Base-by-base conservation (phyloP, 2,888 invertebrate species). In the Tribolium freemani region DNA sequence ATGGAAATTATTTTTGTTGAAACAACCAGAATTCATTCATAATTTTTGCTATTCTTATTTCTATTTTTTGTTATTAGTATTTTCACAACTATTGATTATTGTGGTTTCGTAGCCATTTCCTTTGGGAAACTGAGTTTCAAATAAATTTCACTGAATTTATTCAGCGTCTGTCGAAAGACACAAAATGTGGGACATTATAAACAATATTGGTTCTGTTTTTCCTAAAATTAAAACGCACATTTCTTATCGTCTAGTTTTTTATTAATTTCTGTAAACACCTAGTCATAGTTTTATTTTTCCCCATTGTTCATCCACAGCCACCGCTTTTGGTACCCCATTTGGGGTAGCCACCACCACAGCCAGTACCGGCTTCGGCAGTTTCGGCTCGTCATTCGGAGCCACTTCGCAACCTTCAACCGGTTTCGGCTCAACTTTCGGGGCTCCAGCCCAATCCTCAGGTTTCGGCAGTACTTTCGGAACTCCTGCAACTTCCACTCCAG, bases 291-390 rank as follows among this genome's bases (percentile, higher is more conserved):
- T 45, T 45, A 20, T 20, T n/a, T 54, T 53, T 38, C 8, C 3
- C 8, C 8, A 38, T 6, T 38, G 8, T 38, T 38, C 9, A 38
- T 38, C 38, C 38, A 50, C 71, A 85, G 83, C 84, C 75, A 86
- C 88, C 71, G 88, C 86, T 26, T 89, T 89, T 77, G 88, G 87
- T 21, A 82, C 86, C 44, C 86, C 87, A 30, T 88, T 88, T 73
- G 86, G 84, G 11, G 82, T 60, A 26, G 11, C 87, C 5, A 81
- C 85, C 45, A 79, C 89, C 10, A 85, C 88, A 3, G 87, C 89
- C 0, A 79, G 86, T 4, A 83, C 87, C n/a, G 87, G 87, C 8
- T 88, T 88, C 79, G 87, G 87, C 5, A 81, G 85, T 48, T 89
- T 89, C 83, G 89, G 89, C 38, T 81, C 81, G 5, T 75, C 81